A percentile compares a stretch with the other conserved stretches of the same genome.
Evolutionary conservation across 2,113 vertebrate genomes (phyloP).

Genomic region (Carollia perspicillata): DNA sequence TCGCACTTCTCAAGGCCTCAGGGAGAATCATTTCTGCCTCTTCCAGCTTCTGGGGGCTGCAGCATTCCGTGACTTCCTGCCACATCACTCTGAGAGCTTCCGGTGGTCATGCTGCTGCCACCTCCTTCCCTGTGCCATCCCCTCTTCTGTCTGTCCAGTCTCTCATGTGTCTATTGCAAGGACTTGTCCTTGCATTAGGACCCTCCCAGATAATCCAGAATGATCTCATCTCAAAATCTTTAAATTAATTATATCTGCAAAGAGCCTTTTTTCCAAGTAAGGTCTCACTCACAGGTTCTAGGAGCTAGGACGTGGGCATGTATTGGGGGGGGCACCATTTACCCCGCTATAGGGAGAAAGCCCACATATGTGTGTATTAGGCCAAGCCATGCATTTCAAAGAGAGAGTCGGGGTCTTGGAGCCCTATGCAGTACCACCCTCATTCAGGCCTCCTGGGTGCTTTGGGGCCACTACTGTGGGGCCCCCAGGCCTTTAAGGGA

Average conservation of each 20-base stretch:
- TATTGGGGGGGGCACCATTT: neutral
- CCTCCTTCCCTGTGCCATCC: neutral
- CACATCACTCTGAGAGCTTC: accelerated
- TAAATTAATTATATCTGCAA: neutral
- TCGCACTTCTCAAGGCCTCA: neutral
- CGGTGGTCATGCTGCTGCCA: too few species aligned
- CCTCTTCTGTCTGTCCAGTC: neutral
- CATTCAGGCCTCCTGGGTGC: neutral
- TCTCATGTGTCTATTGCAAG: neutral
- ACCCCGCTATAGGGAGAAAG: neutral
- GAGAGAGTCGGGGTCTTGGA: too few species aligned
- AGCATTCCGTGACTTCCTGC: neutral
- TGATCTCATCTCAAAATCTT: neutral
- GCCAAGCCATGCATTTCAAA: neutral
- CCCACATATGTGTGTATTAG: neutral
- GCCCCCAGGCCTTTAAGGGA: neutral
- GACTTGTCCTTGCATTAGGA: neutral
- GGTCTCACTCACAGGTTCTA: neutral
- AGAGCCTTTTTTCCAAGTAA: neutral
- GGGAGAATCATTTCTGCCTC: neutral
- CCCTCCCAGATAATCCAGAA: neutral
- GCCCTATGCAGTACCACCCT: accelerated
- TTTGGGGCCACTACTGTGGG: neutral
- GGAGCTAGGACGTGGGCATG: neutral
- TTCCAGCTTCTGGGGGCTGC: neutral